phyloP scores from a whole-genome alignment of 1,140 invertebrate genomes.

The Colletes latitarsis region DNA sequence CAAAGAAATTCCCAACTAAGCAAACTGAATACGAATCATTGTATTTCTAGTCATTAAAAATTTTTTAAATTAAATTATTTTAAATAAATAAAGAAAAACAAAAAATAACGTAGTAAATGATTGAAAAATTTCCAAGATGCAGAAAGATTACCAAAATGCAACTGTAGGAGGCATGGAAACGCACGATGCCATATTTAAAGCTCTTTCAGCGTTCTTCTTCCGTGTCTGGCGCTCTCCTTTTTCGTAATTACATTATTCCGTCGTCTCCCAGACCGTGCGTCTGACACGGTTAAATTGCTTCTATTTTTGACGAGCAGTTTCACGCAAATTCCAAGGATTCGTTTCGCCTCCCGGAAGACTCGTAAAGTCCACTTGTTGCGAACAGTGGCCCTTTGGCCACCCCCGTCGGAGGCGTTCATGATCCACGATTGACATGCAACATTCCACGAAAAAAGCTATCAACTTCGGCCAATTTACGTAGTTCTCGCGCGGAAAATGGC shows the following conservation, averaged over 20 bases:
- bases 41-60: no score
- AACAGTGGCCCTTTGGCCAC: not conserved
- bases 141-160: no score
- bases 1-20: no score
- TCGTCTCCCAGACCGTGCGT: not conserved
- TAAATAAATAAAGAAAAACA: no score
- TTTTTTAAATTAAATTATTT: no score
- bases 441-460: constrained; percentile 15
- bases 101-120: no score
- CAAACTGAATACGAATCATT: no score
- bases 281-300: not conserved
- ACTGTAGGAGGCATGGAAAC: not conserved
- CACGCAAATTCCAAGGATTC: constrained; percentile 16
- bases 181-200: no score
- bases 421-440: constrained; percentile 28
- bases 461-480: constrained; percentile 8
- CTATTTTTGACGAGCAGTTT: constrained; percentile 3
- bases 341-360: constrained; percentile 7
- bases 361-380: constrained; percentile 28
- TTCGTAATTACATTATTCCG: no score
- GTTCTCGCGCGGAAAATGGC: constrained; percentile 21
- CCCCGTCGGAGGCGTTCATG: not conserved
- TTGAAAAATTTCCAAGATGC: no score
- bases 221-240: no score
- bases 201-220: no score